These are phyloP conservation scores for Agrochola lychnidis DNA, from an alignment of 2,888 invertebrate species.

Conservation along the genomic window DNA sequence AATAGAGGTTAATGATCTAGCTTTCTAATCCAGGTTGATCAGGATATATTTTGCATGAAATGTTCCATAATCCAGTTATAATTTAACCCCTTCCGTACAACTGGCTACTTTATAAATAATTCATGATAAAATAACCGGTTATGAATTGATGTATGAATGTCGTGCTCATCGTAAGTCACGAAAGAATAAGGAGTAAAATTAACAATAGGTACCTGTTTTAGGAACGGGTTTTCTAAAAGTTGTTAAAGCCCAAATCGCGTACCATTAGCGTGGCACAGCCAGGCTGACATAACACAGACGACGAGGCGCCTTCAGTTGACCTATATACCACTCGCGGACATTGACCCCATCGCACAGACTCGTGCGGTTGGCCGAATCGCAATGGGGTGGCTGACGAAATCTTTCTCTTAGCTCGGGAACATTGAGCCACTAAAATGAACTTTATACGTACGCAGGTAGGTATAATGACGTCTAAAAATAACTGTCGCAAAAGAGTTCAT, in stretches of 20 bases:
- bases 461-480: constrained; percentile 35
- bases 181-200: constrained; percentile 71
- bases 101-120: constrained; percentile 74
- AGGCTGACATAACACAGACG: constrained; percentile 86
- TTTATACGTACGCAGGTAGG: constrained; percentile 16
- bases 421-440: constrained; percentile 43
- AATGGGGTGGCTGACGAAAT: constrained; percentile 75
- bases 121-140: constrained; percentile 81
- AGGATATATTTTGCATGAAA: constrained; percentile 73
- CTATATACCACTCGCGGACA: constrained; percentile 86
- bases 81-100: constrained; percentile 77
- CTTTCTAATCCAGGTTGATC: constrained; percentile 72
- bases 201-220: constrained; percentile 72
- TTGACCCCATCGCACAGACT: constrained; percentile 83
- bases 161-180: constrained; percentile 59
- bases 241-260: constrained; percentile 75
- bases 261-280: constrained; percentile 69
- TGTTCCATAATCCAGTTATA: constrained; percentile 71
- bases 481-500: constrained; percentile 32
- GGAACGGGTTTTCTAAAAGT: constrained; percentile 75
- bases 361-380: constrained; percentile 75
- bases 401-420: constrained; percentile 62
- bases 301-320: constrained; percentile 87
- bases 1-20: constrained; percentile 71
- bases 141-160: constrained; percentile 65